Conservation (phyloP, 1,140 invertebrate genomes). For the Drosophila varians region DNA sequence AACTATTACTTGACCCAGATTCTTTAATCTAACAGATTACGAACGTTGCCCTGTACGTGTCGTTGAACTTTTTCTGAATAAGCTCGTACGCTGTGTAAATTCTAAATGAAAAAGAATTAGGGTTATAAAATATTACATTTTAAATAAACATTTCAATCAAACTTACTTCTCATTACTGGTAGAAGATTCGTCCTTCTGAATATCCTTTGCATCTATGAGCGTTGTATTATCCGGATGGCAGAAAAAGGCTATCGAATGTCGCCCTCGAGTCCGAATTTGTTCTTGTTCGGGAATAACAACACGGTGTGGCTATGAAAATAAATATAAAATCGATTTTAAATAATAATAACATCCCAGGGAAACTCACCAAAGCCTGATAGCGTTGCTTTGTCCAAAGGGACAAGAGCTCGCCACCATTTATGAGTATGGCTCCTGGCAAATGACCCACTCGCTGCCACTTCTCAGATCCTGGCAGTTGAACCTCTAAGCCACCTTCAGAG, state of each 20-base stretch:
- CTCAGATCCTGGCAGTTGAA: conserved; percentile 87
- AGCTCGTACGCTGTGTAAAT: conserved; percentile 88
- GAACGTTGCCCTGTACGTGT: conserved; percentile 85
- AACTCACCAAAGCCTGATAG: conserved; percentile 88
- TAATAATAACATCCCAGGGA: not conserved
- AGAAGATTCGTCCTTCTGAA: conserved; percentile 66
- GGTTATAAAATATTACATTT: not conserved
- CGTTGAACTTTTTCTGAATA: conserved; percentile 88
- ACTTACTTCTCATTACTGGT: conserved; percentile 69
- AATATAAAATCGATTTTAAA: conserved; percentile 9
- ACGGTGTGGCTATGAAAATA: conserved; percentile 86
- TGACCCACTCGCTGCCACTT: conserved; percentile 91
- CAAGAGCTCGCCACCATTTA: conserved; percentile 91
- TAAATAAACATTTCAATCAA: not conserved
- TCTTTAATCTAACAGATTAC: conserved; percentile 2
- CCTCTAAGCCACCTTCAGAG: conserved; percentile 86
- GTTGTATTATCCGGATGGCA: conserved; percentile 88
- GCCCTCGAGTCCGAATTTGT: conserved; percentile 85
- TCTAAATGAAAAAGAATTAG: conserved; percentile 46
- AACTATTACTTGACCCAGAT: conserved; percentile 3
- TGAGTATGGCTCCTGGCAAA: conserved; percentile 90
- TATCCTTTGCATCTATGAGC: conserved; percentile 84
- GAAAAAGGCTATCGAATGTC: conserved; percentile 91
- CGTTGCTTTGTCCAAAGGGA: conserved; percentile 90
- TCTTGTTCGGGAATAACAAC: conserved; percentile 88